These are phyloP conservation scores for Eucera pruinosa DNA, from an alignment of 2,888 invertebrate species.

Conservation along the genomic window DNA sequence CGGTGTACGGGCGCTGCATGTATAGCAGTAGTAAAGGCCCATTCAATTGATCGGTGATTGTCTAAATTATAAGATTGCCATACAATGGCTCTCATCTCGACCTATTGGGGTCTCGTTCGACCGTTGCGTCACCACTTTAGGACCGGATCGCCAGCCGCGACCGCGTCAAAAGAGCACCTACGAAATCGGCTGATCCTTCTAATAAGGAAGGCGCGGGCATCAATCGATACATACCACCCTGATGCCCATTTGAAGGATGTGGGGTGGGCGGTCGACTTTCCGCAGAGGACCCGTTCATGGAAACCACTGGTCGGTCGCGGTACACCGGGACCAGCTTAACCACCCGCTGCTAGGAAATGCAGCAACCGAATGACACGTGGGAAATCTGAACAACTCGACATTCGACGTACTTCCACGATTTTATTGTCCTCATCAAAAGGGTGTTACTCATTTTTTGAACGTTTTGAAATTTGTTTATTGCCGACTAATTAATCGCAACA, in stretches of 20 bases:
- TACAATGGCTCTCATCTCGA: constrained; percentile 85
- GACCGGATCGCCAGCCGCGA: constrained; percentile 80
- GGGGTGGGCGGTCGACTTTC: constrained; percentile 33
- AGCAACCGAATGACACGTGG: constrained; percentile 62
- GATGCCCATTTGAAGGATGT: constrained; percentile 11
- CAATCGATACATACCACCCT: constrained; percentile 38
- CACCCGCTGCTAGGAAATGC: constrained; percentile 64
- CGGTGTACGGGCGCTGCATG: constrained; percentile 82
- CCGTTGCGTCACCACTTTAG: constrained; percentile 84
- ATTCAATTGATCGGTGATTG: constrained; percentile 85
- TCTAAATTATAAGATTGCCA: constrained; percentile 85
- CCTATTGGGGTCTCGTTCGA: constrained; percentile 84
- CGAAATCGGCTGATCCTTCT: constrained; percentile 66
- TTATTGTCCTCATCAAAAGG: background rate
- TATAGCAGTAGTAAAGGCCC: constrained; percentile 84
- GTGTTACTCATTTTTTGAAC: background rate
- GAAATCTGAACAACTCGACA: constrained; percentile 55
- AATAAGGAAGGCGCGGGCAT: constrained; percentile 52
- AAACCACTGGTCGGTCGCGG: constrained; percentile 63
- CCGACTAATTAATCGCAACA: too few species aligned
- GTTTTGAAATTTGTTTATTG: background rate
- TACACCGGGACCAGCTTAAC: constrained; percentile 57
- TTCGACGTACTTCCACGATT: background rate
- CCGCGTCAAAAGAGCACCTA: constrained; percentile 72
- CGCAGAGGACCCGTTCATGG: constrained; percentile 59